Conservation (phyloP, 2,113 vertebrate species). For the Leucoraja erinaceus region DNA sequence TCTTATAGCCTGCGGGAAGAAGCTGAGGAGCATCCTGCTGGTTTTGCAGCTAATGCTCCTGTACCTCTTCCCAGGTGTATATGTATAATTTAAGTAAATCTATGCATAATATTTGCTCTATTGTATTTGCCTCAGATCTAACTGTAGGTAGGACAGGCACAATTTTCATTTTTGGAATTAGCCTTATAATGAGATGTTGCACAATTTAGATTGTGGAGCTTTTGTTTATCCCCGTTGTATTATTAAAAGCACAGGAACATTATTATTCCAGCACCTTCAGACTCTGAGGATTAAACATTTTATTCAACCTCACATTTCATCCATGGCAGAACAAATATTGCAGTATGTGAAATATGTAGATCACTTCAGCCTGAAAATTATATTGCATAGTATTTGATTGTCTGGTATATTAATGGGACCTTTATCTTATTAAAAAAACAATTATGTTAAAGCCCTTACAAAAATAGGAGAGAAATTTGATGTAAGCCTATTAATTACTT, state of each 20-base stretch:
- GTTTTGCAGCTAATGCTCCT: too few relatives aligned
- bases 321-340: background rate
- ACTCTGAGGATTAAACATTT: background rate
- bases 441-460: background rate
- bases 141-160: background rate
- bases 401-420: background rate
- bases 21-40: too few relatives aligned
- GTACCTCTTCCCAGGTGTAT: too few relatives aligned
- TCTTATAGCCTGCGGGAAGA: too few relatives aligned
- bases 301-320: background rate
- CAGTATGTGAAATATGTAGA: background rate
- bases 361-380: background rate
- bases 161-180: background rate
- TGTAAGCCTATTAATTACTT: background rate
- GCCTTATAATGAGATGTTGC: background rate
- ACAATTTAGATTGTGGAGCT: background rate
- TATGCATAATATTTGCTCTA: too few relatives aligned
- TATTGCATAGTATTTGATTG: background rate
- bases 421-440: slow-evolving; percentile 1
- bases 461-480: background rate
- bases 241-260: background rate
- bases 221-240: background rate
- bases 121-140: background rate
- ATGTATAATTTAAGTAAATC: background rate
- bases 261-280: background rate